Evolutionary conservation across 2,888 invertebrate species (phyloP).

Genomic region (Fabriciana adippe): DNA sequence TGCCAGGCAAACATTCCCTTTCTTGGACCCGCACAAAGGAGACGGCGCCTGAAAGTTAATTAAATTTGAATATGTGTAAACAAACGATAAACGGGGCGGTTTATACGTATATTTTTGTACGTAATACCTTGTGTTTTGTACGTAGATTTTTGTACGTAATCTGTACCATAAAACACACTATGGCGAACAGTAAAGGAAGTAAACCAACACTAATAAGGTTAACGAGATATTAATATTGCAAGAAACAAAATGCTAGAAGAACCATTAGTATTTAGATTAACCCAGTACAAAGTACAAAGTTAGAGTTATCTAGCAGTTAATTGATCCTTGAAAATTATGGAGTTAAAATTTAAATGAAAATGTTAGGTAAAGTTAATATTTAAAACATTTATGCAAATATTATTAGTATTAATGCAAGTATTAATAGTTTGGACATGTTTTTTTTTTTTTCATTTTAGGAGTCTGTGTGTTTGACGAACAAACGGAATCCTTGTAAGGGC

Average conservation of each 20-base stretch:
- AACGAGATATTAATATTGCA: constrained; percentile 13
- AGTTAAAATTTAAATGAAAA: constrained; percentile 7
- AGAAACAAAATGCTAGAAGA: constrained; percentile 7
- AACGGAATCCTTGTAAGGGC: no score
- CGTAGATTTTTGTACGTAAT: background rate
- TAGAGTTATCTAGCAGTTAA: constrained; percentile 5
- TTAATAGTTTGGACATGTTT: no score
- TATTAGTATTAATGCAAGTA: no score
- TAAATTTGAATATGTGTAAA: constrained; percentile 70
- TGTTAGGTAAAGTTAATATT: background rate
- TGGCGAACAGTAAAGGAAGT: background rate
- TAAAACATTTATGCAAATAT: background rate
- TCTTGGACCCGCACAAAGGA: constrained; percentile 61
- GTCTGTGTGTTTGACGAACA: no score
- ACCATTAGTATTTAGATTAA: constrained; percentile 20
- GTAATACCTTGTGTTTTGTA: background rate
- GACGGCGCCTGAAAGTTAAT: constrained; percentile 72
- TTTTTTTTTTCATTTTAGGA: no score
- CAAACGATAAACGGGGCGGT: constrained; percentile 43
- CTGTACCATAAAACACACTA: background rate
- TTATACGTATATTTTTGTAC: background rate
- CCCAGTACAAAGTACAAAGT: constrained; percentile 7
- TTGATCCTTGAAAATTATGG: background rate
- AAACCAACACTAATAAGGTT: background rate
- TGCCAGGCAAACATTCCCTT: constrained; percentile 56